Conservation (phyloP, 2,797 vertebrate genomes). For the Rhabdomys pumilio region DNA sequence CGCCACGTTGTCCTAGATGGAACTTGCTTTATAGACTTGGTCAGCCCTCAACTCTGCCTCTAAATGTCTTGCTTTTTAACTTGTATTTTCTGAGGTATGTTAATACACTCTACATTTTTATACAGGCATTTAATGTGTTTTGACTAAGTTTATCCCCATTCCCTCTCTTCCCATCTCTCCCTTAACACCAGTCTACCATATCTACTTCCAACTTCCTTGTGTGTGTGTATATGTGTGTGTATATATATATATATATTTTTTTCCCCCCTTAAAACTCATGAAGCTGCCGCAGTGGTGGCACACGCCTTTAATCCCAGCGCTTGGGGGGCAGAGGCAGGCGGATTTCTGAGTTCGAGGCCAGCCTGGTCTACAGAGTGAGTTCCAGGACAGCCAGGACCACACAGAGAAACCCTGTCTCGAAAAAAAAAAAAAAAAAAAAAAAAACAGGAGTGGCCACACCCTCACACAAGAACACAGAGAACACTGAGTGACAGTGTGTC, state of each 20-base stretch:
- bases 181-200: not conserved
- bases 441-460: not conserved
- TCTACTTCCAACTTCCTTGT: not conserved
- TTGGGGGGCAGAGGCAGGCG: too few species aligned
- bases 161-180: not conserved
- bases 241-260: too few species aligned
- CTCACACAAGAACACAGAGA: not conserved
- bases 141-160: not conserved
- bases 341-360: too few species aligned
- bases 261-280: not conserved
- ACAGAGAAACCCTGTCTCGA: too few species aligned
- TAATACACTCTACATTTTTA: not conserved
- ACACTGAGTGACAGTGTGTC: not conserved
- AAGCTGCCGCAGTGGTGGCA: too few species aligned
- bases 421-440: too few species aligned
- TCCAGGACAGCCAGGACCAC: too few species aligned
- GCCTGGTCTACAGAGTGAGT: too few species aligned
- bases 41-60: not conserved
- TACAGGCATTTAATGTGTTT: not conserved
- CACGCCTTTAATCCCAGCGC: too few species aligned
- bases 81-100: not conserved
- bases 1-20: not conserved
- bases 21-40: not conserved
- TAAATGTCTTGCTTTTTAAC: not conserved
- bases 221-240: not conserved